Evolutionary conservation across 2,888 invertebrate genomes (phyloP).

Genomic region (Prenolepis imparis): DNA sequence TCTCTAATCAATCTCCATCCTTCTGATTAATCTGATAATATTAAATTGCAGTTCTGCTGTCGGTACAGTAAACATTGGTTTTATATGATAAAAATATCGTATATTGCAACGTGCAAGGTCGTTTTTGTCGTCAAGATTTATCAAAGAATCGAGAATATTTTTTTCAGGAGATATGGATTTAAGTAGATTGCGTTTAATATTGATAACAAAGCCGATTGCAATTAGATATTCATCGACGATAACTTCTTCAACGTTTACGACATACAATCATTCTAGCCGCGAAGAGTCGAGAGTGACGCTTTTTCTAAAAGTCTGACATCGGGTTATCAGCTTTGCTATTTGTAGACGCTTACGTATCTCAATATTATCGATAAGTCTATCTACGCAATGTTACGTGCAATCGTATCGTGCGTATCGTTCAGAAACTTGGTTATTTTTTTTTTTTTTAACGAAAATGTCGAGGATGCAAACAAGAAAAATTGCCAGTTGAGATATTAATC

Average conservation of each 20-base stretch:
- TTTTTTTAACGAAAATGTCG: background rate
- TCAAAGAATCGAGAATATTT: background rate
- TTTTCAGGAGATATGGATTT: background rate
- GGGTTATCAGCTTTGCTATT: constrained; percentile 64
- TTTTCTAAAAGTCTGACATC: constrained; percentile 38
- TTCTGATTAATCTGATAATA: constrained; percentile 5
- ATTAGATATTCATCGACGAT: constrained; percentile 17
- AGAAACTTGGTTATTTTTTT: background rate
- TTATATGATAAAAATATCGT: constrained; percentile 15
- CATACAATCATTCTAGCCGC: constrained; percentile 7
- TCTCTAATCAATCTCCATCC: constrained; percentile 2
- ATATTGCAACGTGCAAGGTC: background rate
- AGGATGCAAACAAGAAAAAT: background rate
- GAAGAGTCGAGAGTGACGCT: constrained; percentile 37
- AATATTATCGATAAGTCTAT: constrained; percentile 33
- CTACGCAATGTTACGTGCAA: constrained; percentile 16
- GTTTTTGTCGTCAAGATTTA: background rate
- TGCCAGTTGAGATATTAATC: no score
- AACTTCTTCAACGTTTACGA: background rate
- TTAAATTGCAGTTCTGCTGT: constrained; percentile 1
- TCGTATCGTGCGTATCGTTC: constrained; percentile 13
- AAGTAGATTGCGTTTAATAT: background rate
- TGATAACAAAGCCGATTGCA: constrained; percentile 15
- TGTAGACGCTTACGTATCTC: constrained; percentile 10
- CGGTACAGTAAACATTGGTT: background rate